A percentile compares a stretch with the other conserved stretches of the same genome.
phyloP scores from a whole-genome alignment of 2,797 vertebrate genomes.

The Gallinago nigripennis region DNA sequence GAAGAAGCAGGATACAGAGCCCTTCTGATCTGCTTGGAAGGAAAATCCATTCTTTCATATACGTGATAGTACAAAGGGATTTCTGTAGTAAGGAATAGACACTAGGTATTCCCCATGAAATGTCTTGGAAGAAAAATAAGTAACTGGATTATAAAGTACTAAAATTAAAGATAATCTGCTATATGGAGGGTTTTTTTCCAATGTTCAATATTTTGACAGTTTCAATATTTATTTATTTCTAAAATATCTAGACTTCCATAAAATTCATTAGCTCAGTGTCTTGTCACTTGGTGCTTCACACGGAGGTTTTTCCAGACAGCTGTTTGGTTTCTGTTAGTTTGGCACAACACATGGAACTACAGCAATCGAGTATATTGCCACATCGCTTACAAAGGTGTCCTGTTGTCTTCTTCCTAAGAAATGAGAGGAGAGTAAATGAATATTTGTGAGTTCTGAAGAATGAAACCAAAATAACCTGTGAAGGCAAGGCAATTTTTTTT shows the following conservation, averaged over 20 bases:
- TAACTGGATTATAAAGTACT: not conserved
- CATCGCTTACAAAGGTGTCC: not conserved
- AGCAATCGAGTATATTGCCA: not conserved
- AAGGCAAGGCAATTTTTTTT: not conserved
- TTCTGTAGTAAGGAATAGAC: not conserved
- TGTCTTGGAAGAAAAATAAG: not conserved
- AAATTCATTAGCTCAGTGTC: not conserved
- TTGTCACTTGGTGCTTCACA: not conserved
- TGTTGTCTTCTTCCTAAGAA: not conserved
- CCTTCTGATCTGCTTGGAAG: not conserved
- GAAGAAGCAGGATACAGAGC: not conserved
- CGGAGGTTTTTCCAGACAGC: not conserved
- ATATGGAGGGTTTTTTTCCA: not conserved
- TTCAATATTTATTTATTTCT: not conserved
- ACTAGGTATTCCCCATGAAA: not conserved
- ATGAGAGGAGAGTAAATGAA: not conserved
- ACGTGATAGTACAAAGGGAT: not conserved
- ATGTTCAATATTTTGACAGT: not conserved
- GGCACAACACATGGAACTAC: not conserved
- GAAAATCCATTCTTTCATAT: not conserved
- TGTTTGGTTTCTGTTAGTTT: not conserved
- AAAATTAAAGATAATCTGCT: not conserved
- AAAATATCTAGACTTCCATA: not conserved
- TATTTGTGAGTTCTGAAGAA: not conserved
- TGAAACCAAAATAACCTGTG: not conserved